These are phyloP conservation scores for Amphipoea lucens DNA, from an alignment of 2,888 invertebrate species.

Conservation along the genomic window DNA sequence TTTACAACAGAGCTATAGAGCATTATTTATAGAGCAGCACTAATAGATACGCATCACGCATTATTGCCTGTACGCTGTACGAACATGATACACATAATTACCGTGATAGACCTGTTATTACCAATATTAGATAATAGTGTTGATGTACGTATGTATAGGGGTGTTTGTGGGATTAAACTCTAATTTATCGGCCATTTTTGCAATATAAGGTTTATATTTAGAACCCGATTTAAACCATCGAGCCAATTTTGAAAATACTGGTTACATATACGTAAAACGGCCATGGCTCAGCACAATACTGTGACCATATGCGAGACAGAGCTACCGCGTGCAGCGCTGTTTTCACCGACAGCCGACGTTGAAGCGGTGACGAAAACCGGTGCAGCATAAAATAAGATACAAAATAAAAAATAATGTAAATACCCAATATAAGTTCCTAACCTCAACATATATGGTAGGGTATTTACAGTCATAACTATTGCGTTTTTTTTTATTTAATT, in stretches of 20 bases:
- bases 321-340: too few relatives aligned
- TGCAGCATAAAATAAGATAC: too few relatives aligned
- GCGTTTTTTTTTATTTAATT: too few relatives aligned
- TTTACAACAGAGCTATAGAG: conserved; percentile 23
- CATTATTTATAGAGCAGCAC: conserved; percentile 31
- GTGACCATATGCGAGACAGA: not conserved
- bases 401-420: too few relatives aligned
- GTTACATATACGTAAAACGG: not conserved
- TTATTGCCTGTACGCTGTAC: conserved; percentile 35
- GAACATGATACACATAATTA: conserved; percentile 52
- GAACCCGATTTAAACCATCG: not conserved
- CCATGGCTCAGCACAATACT: not conserved
- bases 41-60: conserved; percentile 52
- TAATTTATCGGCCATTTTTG: not conserved
- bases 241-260: not conserved
- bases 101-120: conserved; percentile 37
- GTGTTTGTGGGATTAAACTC: not conserved
- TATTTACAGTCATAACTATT: not conserved
- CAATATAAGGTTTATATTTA: not conserved
- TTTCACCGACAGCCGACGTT: too few relatives aligned
- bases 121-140: conserved; percentile 12
- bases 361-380: too few relatives aligned
- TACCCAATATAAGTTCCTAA: too few relatives aligned
- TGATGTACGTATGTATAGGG: not conserved
- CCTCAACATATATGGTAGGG: not conserved